Evolutionary conservation across 2,113 vertebrate genomes (phyloP), one percentile per base, ranked within the genome.

Genomic region (Bettongia penicillata): DNA sequence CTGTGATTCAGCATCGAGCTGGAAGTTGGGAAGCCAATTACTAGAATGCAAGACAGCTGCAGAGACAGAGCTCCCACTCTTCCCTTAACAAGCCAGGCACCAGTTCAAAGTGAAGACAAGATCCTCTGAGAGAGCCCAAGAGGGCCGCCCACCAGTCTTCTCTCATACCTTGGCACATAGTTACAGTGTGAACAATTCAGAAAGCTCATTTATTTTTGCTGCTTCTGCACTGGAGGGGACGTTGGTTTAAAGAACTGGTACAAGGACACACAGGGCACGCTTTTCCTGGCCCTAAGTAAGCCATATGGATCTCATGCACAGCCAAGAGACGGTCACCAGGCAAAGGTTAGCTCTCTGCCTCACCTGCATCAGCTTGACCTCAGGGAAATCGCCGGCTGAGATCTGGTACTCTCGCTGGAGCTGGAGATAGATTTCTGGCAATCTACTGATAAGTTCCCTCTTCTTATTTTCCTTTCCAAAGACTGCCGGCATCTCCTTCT

Each of bases 381-480:
- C 99, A 49, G 99, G 99, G 97, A 99, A 99, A 98, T 99, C 99
- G 3, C 99, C 99, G 2, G 99, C 98, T 77, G 99, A 99, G 97
- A 99, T 99, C 98, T 99, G 99, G 92, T 99, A 98, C 96, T 99
- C 99, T 51, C 99, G 98, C 98, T 99, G 99, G 90, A 99, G 99
- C 95, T 99, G 98, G 90, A 98, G 92, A 97, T 99, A 99, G 98
- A 99, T 99, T 98, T 99, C 99, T 0, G 99, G 99, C 89, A 99
- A 98, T 89, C 98, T 98, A 96, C 94, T 96, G 97, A 99, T 99
- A n/a, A 99, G 98, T 97, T 99, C 99, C 90, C 99, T 99, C 97
- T 99, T 99, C 98, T 99, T 99, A 97, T 99, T 99, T 96, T 99
- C 99, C 90, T 99, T 99, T 7, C 99, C 99, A 94, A 99, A 99